Evolutionary conservation across 2,888 invertebrate genomes (phyloP), one percentile per base, ranked within the genome.

Genomic region (Leucoma salicis): DNA sequence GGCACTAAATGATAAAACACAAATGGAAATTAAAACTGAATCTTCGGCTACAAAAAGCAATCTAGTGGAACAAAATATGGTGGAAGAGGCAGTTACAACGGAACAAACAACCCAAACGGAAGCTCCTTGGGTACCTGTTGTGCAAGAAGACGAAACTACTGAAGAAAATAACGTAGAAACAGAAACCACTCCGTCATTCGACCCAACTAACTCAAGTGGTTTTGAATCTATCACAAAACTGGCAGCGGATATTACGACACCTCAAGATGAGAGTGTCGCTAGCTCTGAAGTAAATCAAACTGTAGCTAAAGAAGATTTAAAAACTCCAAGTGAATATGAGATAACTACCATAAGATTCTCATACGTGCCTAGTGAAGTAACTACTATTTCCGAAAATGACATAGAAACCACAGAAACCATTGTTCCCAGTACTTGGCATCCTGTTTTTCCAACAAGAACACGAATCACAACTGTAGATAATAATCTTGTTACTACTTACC

Each of bases 201-300:
- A 80, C 54, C 65, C 65, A 27, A 70, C 71, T 46, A 83, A 70
- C 66, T 74, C 78, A 74, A 85, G 73, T 57, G 78, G 82, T 66
- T 89, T 88, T 64, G 88, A 90, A 81, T 90, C 90, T 47, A 89
- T 89, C 51, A 89, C 90, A 39, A 90, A 90, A 75, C 57, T 90
- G 40, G 85, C 88, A 45, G 71, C 80, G 34, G 78, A 72, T 39
- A 57, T 89, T 31, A 90, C 90, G 25, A 90, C 90, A 29, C 89
- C 90, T 24, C 73, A 73, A 49, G 83, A 83, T 61, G 88, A 89
- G 40, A 66, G 63, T 40, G 57, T 63, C 39, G 65, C 63, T 43
- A 67, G 66, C 49, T 69, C 72, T 27, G 75, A 80, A 55, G 63
- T 72, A 10, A 74, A 70, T 48, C 74, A 78, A 56, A 66, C 67